Evolutionary conservation across 2,797 vertebrate genomes (phyloP), one percentile per base, ranked within the genome.

Genomic region (Peromyscus eremicus): DNA sequence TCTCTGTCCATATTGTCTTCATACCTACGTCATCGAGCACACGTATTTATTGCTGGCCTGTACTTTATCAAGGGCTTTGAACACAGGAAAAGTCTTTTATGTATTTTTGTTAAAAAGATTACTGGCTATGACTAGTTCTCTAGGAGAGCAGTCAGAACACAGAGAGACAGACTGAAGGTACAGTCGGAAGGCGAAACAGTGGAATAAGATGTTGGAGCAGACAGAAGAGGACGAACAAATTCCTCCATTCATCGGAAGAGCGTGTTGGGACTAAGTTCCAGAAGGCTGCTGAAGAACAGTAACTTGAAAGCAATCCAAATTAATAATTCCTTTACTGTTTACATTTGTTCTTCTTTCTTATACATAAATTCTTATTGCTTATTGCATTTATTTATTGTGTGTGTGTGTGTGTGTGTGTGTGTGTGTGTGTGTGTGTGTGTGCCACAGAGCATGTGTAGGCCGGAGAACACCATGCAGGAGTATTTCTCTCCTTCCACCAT

Each of bases 241-340:
- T 27, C 23, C 8, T 6, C 16, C 34, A 27, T 64, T 92, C 4
- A 77, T 46, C 34, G 89, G 64, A 81, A 88, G 70, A 92, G 57
- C 7, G 64, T 43, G 75, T 86, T 85, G 76, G 87, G 62, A 89
- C 55, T n/a, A 6, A 93, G 6, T 80, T 76, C 17, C 43, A 94
- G 71, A 89, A 70, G 52, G 46, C 29, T 10, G 13, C 55, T 79
- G 57, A 82, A 55, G 52, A 49, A 83, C 89, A 76, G 46, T 79
- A 93, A 73, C 40, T 64, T 73, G 49, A 71, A 95, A 96, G 90
- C 21, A 13, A 60, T 13, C 43, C 23, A 46, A 55, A 19, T 90
- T 87, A 60, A n/a, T 21, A 96, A 77, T 43, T 73, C n/a, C 14
- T 82, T 25, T 55, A 25, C 55, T 46, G 60, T 66, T 93, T 89